These are phyloP conservation scores for Python bivittatus DNA, from an alignment of 2,113 vertebrate species.

Conservation along the genomic window DNA sequence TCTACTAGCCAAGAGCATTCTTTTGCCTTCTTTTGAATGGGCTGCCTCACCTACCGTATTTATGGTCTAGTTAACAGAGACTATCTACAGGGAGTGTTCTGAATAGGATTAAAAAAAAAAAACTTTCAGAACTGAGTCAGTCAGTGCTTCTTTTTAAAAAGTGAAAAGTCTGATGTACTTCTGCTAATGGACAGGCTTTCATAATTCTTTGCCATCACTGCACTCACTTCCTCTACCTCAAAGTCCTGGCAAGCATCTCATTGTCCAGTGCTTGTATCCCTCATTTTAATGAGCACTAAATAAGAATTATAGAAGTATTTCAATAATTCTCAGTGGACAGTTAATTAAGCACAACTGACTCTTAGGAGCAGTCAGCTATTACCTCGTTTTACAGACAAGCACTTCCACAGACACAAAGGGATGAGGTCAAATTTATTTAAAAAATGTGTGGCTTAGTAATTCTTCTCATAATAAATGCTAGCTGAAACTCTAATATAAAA, in stretches of 20 bases:
- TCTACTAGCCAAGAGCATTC: background rate
- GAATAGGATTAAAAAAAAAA: slow-evolving; percentile 57
- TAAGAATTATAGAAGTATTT: slow-evolving; percentile 79
- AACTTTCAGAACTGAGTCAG: slow-evolving; percentile 69
- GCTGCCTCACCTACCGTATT: background rate
- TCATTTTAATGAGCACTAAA: slow-evolving; percentile 78
- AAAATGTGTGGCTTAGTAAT: slow-evolving; percentile 71
- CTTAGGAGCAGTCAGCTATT: slow-evolving; percentile 76
- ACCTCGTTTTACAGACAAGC: slow-evolving; percentile 76
- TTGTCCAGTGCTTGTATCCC: slow-evolving; percentile 76
- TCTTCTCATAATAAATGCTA: slow-evolving; percentile 71
- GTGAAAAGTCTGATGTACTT: slow-evolving; percentile 70
- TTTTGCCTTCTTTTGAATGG: background rate
- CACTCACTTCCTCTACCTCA: slow-evolving; percentile 68
- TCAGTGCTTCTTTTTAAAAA: slow-evolving; percentile 66
- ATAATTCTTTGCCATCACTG: slow-evolving; percentile 68
- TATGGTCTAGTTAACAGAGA: background rate
- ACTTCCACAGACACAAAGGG: slow-evolving; percentile 68
- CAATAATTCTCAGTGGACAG: slow-evolving; percentile 78
- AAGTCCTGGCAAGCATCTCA: slow-evolving; percentile 66
- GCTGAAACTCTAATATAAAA: slow-evolving; percentile 72
- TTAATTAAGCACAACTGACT: slow-evolving; percentile 77
- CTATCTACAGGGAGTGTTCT: slow-evolving; percentile 1
- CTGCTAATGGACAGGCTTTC: slow-evolving; percentile 69
- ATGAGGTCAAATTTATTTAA: slow-evolving; percentile 65